Evolutionary conservation across 2,797 vertebrate species (phyloP).

Genomic region (Labroides dimidiatus): DNA sequence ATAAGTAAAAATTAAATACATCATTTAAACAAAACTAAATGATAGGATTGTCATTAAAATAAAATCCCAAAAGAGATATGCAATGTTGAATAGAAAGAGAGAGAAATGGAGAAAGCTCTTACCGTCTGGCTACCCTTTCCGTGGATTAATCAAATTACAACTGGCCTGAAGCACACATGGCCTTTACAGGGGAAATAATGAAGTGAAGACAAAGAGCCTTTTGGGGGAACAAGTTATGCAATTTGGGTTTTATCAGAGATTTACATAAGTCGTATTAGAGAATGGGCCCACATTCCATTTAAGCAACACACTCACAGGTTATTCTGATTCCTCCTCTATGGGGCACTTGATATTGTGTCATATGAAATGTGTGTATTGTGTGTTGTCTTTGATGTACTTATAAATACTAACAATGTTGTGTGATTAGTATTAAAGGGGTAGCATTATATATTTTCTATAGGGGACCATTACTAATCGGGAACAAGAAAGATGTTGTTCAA

Average conservation of each 20-base stretch:
- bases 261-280: constrained; percentile 80
- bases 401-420: background rate
- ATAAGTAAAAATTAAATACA: background rate
- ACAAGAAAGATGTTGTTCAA: background rate
- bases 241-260: constrained; percentile 80
- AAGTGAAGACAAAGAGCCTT: constrained; percentile 80
- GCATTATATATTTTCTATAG: background rate
- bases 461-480: background rate
- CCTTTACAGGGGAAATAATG: constrained; percentile 69
- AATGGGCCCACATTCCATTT: constrained; percentile 63
- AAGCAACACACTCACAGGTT: constrained; percentile 31
- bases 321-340: constrained; percentile 23
- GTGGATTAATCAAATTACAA: constrained; percentile 73
- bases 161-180: constrained; percentile 56
- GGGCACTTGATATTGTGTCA: constrained; percentile 22
- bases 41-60: constrained; percentile 8
- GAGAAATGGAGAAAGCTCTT: constrained; percentile 62
- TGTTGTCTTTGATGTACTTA: background rate
- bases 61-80: constrained; percentile 7
- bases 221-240: constrained; percentile 70
- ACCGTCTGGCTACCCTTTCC: constrained; percentile 70
- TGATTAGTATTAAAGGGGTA: background rate
- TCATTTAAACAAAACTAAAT: constrained; percentile 8
- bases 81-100: constrained; percentile 12
- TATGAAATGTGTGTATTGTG: constrained; percentile 21